A percentile compares a stretch with the other conserved stretches of the same genome.
Evolutionary conservation across 2,888 invertebrate species (phyloP).

Genomic region (Homarus gammarus): DNA sequence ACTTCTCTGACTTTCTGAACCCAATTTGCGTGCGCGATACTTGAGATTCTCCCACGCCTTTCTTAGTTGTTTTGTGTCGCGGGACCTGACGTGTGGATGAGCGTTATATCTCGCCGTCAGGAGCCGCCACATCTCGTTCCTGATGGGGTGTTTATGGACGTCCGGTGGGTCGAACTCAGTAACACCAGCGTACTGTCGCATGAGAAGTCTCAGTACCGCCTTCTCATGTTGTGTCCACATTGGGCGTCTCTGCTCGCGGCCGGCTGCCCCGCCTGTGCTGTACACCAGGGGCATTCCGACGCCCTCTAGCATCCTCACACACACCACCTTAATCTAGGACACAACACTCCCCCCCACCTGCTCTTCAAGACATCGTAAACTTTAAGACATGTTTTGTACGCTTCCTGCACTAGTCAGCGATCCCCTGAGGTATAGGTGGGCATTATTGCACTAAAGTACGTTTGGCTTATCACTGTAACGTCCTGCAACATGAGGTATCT

Average conservation of each 20-base stretch:
- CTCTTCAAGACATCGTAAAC: conserved; percentile 26
- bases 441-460: conserved; percentile 7
- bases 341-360: conserved; percentile 5
- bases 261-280: conserved; percentile 48
- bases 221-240: conserved; percentile 75
- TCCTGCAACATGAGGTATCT: conserved; percentile 1
- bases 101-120: conserved; percentile 71
- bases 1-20: conserved; percentile 47
- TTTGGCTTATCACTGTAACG: not conserved
- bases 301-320: conserved; percentile 61
- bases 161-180: conserved; percentile 74
- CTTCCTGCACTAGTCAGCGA: not conserved
- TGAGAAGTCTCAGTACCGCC: conserved; percentile 68
- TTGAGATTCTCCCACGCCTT: conserved; percentile 74
- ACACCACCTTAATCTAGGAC: not conserved
- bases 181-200: conserved; percentile 72
- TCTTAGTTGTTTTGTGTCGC: conserved; percentile 70
- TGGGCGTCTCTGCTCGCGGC: conserved; percentile 70
- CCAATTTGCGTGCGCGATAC: conserved; percentile 70
- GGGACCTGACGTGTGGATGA: conserved; percentile 69
- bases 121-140: conserved; percentile 73
- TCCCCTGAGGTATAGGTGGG: not conserved
- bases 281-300: conserved; percentile 65
- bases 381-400: not conserved
- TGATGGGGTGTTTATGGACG: conserved; percentile 72